Conservation (phyloP, 1,140 invertebrate genomes). For the Elymnias hypermnestra region DNA sequence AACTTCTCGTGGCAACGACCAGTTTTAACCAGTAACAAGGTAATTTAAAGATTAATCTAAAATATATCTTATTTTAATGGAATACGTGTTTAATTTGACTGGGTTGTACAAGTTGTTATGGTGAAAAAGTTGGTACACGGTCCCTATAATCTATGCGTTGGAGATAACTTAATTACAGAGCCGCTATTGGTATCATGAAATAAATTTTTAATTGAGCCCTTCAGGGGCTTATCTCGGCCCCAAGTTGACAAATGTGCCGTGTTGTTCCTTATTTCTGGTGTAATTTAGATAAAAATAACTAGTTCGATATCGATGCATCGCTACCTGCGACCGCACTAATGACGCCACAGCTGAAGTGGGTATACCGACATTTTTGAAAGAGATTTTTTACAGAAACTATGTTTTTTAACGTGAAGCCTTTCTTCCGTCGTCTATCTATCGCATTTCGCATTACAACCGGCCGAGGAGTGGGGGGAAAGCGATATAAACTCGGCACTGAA, state of each 20-base stretch:
- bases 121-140: background rate
- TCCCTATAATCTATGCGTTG: slow-evolving; percentile 42
- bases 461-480: too few relatives aligned
- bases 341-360: slow-evolving; percentile 4
- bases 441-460: too few relatives aligned
- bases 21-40: slow-evolving; percentile 10
- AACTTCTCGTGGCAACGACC: slow-evolving; percentile 19
- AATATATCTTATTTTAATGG: background rate
- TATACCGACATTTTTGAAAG: slow-evolving; percentile 8
- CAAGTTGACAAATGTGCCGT: slow-evolving; percentile 48
- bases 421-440: too few relatives aligned
- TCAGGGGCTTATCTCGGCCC: slow-evolving; percentile 36
- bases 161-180: slow-evolving; percentile 52
- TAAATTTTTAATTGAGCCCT: slow-evolving; percentile 58
- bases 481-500: too few relatives aligned
- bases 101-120: background rate
- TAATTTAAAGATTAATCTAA: background rate
- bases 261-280: slow-evolving; percentile 32
- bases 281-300: slow-evolving; percentile 38
- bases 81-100: background rate
- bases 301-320: slow-evolving; percentile 23
- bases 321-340: slow-evolving; percentile 22
- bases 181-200: slow-evolving; percentile 32
- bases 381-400: too few relatives aligned
- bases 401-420: too few relatives aligned